Conservation (phyloP, 2,797 vertebrate genomes). For the Paedocypris micromegethes region DNA sequence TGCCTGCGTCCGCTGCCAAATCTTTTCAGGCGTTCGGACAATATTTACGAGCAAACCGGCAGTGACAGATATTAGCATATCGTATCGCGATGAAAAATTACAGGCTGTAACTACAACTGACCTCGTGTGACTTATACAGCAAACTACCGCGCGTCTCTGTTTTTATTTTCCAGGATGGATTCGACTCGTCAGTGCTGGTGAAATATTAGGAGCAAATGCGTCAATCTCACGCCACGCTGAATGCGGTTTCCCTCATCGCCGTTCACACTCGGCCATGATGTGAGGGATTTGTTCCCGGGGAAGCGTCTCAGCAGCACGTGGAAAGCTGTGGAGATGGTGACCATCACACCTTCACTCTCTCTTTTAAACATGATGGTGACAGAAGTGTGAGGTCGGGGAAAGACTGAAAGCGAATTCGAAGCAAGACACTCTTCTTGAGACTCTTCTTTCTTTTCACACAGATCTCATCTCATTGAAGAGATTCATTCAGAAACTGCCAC, state of each 20-base stretch:
- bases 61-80: constrained; percentile 35
- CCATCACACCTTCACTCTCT: too few species aligned
- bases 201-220: constrained; percentile 16
- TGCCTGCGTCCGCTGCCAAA: constrained; percentile 37
- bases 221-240: background rate
- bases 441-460: too few species aligned
- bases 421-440: too few species aligned
- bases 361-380: too few species aligned
- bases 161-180: constrained; percentile 7
- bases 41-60: constrained; percentile 37
- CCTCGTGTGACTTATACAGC: constrained; percentile 35
- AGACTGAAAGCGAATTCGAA: too few species aligned
- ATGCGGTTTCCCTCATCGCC: background rate
- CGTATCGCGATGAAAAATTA: constrained; percentile 35
- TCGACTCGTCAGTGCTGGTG: constrained; percentile 16
- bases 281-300: constrained; percentile 36
- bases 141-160: constrained; percentile 40
- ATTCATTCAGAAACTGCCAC: too few species aligned
- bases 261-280: background rate
- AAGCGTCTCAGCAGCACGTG: background rate
- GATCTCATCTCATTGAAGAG: too few species aligned
- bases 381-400: too few species aligned
- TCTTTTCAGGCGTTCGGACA: constrained; percentile 31
- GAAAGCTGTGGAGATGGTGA: too few species aligned
- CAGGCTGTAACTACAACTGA: constrained; percentile 38